A percentile compares a stretch with the other conserved stretches of the same genome.
Evolutionary conservation across 2,797 vertebrate species (phyloP).

Genomic region (Toxotes lorentzi): DNA sequence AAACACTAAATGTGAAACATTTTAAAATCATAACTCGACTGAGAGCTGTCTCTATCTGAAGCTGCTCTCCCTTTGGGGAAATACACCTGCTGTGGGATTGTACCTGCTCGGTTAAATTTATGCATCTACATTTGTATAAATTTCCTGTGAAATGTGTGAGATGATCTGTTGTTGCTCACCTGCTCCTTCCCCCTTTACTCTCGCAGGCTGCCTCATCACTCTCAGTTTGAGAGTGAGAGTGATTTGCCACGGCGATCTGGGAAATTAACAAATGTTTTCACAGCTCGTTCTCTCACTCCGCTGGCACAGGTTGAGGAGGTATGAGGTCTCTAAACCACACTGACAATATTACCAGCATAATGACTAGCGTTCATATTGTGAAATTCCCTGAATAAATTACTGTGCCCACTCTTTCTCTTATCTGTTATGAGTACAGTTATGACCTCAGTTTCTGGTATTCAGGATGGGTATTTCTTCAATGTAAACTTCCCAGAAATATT

Average conservation of each 20-base stretch:
- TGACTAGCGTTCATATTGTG: slow-evolving; percentile 60
- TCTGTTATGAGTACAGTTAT: slow-evolving; percentile 68
- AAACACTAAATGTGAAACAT: slow-evolving; percentile 17
- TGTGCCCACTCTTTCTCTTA: slow-evolving; percentile 73
- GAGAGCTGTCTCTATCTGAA: background rate
- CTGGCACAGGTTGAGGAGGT: slow-evolving; percentile 43
- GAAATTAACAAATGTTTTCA: slow-evolving; percentile 68
- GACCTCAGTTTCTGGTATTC: slow-evolving; percentile 71
- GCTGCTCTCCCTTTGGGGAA: slow-evolving; percentile 39
- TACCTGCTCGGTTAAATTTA: slow-evolving; percentile 56
- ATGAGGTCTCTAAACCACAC: slow-evolving; percentile 45
- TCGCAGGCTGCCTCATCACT: slow-evolving; percentile 38
- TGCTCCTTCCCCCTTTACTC: slow-evolving; percentile 17
- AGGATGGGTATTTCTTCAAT: slow-evolving; percentile 67
- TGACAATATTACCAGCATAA: slow-evolving; percentile 57
- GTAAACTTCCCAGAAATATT: slow-evolving; percentile 72
- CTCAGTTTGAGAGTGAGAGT: slow-evolving; percentile 53
- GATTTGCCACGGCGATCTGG: slow-evolving; percentile 58
- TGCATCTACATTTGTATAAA: slow-evolving; percentile 37
- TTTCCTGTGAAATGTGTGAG: slow-evolving; percentile 48
- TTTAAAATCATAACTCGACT: slow-evolving; percentile 1
- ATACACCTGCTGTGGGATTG: slow-evolving; percentile 66
- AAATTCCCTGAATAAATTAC: slow-evolving; percentile 83
- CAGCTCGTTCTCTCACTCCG: slow-evolving; percentile 19
- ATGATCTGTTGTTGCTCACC: slow-evolving; percentile 55